Conservation (phyloP, 1,140 invertebrate genomes). For the Heliconius eleuchia region DNA sequence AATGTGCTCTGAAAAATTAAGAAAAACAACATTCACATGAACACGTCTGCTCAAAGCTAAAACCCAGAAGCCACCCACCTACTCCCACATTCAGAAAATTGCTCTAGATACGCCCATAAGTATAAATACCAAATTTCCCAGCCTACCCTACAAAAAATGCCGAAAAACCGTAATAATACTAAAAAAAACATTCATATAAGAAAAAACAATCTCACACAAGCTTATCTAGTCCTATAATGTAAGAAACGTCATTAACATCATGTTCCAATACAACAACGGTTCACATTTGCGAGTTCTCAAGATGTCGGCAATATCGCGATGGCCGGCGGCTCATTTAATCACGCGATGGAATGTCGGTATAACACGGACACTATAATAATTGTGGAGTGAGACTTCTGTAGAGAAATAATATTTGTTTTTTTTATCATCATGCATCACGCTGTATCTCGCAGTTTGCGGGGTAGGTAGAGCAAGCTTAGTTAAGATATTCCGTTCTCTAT, state of each 20-base stretch:
- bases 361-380: constrained; percentile 21
- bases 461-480: too few species aligned
- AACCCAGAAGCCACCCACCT: too few species aligned
- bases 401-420: neutral
- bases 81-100: too few species aligned
- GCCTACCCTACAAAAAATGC: too few species aligned
- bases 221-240: neutral
- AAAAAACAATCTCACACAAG: neutral
- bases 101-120: too few species aligned
- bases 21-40: too few species aligned
- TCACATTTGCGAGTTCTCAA: constrained; percentile 39
- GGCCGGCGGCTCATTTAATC: constrained; percentile 75
- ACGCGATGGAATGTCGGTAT: constrained; percentile 68
- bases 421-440: too few species aligned
- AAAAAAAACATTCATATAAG: neutral
- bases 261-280: constrained; percentile 6
- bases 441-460: too few species aligned
- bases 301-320: constrained; percentile 71
- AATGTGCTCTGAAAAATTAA: too few species aligned
- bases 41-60: too few species aligned
- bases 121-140: too few species aligned
- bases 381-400: constrained; percentile 41
- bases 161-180: neutral
- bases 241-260: neutral
- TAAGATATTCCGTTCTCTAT: too few species aligned